These are phyloP conservation scores for Conops quadrifasciatus DNA, from an alignment of 2,888 invertebrate genomes.

Conservation along the genomic window DNA sequence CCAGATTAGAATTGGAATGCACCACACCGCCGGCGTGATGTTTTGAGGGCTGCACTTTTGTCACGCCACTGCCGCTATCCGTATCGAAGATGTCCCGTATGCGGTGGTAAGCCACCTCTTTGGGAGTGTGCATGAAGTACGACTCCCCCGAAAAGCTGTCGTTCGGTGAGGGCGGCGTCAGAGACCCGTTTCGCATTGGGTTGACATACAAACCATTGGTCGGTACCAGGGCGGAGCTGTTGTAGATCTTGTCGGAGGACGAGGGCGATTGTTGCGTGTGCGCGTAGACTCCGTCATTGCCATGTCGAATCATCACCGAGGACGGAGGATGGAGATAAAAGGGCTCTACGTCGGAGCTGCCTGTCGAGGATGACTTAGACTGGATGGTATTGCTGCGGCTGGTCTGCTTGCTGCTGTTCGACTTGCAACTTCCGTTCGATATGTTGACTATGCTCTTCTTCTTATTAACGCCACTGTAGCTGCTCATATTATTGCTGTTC, in stretches of 20 bases:
- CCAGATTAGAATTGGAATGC: constrained; percentile 7
- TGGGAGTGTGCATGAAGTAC: constrained; percentile 86
- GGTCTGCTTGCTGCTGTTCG: constrained; percentile 60
- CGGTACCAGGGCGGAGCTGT: constrained; percentile 57
- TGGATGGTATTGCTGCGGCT: constrained; percentile 64
- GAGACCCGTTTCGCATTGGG: constrained; percentile 73
- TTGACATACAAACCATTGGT: constrained; percentile 83
- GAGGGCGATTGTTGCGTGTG: constrained; percentile 54
- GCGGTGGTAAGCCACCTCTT: constrained; percentile 82
- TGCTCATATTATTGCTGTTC: constrained; percentile 45
- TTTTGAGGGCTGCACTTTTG: constrained; percentile 47
- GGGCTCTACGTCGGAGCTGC: constrained; percentile 69
- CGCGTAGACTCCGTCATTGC: constrained; percentile 60
- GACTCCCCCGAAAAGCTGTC: constrained; percentile 72
- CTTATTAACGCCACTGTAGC: constrained; percentile 12
- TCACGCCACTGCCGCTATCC: constrained; percentile 60
- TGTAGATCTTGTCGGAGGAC: constrained; percentile 61
- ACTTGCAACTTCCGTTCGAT: constrained; percentile 54
- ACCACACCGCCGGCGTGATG: constrained; percentile 32
- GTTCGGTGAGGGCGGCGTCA: constrained; percentile 68
- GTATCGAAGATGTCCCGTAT: constrained; percentile 84
- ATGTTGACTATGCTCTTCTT: constrained; percentile 33
- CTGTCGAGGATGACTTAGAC: constrained; percentile 64
- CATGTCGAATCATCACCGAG: constrained; percentile 57
- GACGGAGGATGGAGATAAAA: constrained; percentile 83